Evolutionary conservation across 2,113 vertebrate genomes (phyloP).

Genomic region (Tyrannus savana): DNA sequence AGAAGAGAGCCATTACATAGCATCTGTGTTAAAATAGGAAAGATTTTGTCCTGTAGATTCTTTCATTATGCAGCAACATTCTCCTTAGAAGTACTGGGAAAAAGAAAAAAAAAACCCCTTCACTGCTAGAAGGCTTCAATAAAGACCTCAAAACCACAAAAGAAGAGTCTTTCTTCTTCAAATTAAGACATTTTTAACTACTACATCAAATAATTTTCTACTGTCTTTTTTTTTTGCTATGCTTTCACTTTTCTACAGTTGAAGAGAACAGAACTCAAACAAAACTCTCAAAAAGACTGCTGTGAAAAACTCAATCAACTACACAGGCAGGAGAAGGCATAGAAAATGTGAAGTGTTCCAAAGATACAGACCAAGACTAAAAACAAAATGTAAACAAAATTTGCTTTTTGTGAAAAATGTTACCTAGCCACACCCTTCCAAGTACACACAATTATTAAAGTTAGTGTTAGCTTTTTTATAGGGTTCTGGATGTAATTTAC

Average conservation of each 20-base stretch:
- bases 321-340: not conserved
- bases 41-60: slow-evolving; percentile 24
- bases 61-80: slow-evolving; percentile 18
- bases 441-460: not conserved
- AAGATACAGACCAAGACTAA: not conserved
- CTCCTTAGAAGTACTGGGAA: not conserved
- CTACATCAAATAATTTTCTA: not conserved
- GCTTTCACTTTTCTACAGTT: not conserved
- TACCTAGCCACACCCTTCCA: not conserved
- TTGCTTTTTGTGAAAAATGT: not conserved
- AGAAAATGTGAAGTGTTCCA: not conserved
- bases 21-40: slow-evolving; percentile 37
- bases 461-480: not conserved
- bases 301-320: not conserved
- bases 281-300: not conserved
- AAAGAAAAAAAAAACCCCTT: slow-evolving; percentile 29
- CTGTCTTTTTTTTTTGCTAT: not conserved
- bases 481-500: not conserved
- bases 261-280: not conserved
- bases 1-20: slow-evolving; percentile 22
- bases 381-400: not conserved
- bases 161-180: not conserved
- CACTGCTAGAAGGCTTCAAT: not conserved
- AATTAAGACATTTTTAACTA: slow-evolving; percentile 1
- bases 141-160: not conserved